Percentiles rank a stretch among this genome's conserved stretches.
phyloP scores from a whole-genome alignment of 1,140 invertebrate species.

The Ephestia elutella region DNA sequence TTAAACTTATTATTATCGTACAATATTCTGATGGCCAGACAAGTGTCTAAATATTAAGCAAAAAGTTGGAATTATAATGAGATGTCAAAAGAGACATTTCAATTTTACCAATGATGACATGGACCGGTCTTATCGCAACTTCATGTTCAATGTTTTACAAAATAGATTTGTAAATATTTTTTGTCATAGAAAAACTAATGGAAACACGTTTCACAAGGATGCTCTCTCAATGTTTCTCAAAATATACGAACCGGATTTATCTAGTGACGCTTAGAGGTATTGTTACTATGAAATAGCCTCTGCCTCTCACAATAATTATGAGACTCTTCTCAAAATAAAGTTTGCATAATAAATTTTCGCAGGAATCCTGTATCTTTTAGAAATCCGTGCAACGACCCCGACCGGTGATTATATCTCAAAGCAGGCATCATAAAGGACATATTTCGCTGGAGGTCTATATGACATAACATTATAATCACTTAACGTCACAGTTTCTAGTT shows the following conservation, averaged over 20 bases:
- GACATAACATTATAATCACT: constrained; percentile 23
- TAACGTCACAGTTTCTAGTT: constrained; percentile 11
- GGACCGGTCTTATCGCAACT: background rate
- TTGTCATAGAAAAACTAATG: background rate
- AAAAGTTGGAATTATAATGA: background rate
- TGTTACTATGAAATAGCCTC: constrained; percentile 7
- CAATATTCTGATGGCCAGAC: no score
- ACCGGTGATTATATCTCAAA: constrained; percentile 32
- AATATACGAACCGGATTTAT: constrained; percentile 3
- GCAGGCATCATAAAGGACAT: constrained; percentile 20
- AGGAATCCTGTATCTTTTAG: constrained; percentile 16
- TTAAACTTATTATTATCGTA: background rate
- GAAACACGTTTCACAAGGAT: background rate
- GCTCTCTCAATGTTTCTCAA: constrained; percentile 6
- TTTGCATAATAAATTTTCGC: constrained; percentile 18
- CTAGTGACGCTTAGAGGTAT: background rate
- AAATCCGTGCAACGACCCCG: constrained; percentile 22
- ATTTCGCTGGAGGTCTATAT: constrained; percentile 22
- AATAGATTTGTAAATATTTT: background rate
- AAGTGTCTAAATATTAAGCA: background rate
- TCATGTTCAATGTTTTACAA: background rate
- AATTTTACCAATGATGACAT: constrained; percentile 6
- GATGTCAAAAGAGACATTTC: background rate
- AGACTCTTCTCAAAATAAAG: constrained; percentile 15
- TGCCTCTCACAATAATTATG: constrained; percentile 7